Percentiles rank a stretch among this genome's conserved stretches.
phyloP scores from a whole-genome alignment of 2,113 vertebrate genomes.

The Edolisoma coerulescens region DNA sequence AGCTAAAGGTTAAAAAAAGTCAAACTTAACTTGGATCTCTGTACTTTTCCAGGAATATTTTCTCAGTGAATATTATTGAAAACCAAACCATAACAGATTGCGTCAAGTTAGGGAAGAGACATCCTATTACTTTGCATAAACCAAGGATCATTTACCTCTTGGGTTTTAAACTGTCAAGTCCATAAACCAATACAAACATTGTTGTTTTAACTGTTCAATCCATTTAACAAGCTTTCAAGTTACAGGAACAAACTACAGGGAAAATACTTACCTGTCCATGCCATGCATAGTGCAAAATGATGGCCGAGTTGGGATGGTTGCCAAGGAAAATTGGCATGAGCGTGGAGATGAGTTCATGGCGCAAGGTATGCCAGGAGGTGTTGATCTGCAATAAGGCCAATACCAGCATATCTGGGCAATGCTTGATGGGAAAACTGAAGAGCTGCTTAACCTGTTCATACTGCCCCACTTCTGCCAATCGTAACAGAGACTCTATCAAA shows the following conservation, averaged over 20 bases:
- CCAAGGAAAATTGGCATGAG: conserved; percentile 98
- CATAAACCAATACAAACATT: not conserved
- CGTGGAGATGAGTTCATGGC: conserved; percentile 98
- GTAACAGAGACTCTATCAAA: conserved; percentile 93
- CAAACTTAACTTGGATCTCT: not conserved
- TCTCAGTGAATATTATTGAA: not conserved
- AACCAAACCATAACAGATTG: not conserved
- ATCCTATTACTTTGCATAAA: not conserved
- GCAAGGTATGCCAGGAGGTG: conserved; percentile 96
- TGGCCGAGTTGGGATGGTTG: conserved; percentile 98
- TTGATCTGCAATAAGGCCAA: conserved; percentile 95
- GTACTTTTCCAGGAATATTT: not conserved
- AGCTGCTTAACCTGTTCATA: conserved; percentile 99
- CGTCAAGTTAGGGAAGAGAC: not conserved
- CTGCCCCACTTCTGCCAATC: conserved; percentile 94
- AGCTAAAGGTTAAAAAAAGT: not conserved
- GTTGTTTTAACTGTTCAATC: not conserved
- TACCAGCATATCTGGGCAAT: conserved; percentile 98
- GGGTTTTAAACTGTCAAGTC: not conserved
- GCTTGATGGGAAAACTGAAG: conserved; percentile 98
- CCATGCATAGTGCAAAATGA: conserved; percentile 99
- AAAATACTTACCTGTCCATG: conserved; percentile 88
- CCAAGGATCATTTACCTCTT: not conserved
- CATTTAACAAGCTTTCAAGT: not conserved
- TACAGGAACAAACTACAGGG: not conserved